Conservation (phyloP, 2,113 vertebrate species). For the Megaceryle torquata region DNA sequence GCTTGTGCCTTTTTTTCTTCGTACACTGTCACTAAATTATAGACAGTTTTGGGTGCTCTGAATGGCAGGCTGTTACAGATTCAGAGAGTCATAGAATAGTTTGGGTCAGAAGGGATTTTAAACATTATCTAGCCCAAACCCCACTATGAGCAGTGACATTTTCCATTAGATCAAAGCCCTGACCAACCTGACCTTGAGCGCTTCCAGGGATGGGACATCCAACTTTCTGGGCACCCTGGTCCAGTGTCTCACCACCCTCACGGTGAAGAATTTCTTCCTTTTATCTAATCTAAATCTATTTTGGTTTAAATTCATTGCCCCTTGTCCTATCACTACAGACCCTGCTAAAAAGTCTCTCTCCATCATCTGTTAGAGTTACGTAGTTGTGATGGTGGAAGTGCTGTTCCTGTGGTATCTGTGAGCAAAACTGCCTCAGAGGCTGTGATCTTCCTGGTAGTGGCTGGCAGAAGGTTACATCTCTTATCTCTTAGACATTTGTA, state of each 20-base stretch:
- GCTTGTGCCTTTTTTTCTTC: background rate
- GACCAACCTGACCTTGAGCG: background rate
- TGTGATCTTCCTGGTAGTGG: background rate
- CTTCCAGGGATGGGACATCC: background rate
- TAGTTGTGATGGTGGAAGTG: background rate
- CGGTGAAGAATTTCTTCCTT: background rate
- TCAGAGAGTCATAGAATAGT: background rate
- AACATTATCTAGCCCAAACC: background rate
- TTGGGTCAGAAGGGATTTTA: background rate
- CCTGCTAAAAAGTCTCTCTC: background rate
- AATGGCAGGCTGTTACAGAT: fast-evolving
- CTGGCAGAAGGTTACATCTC: background rate
- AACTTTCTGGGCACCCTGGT: background rate
- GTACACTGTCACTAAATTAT: fast-evolving
- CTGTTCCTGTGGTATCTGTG: background rate
- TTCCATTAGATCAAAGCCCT: background rate
- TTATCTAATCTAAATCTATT: background rate
- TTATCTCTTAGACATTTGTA: background rate
- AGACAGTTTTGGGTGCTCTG: background rate
- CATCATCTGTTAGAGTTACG: background rate
- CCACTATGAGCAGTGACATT: background rate
- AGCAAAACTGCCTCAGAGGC: background rate
- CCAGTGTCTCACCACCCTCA: background rate
- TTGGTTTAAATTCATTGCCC: background rate
- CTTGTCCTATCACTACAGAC: background rate